Base-by-base conservation (phyloP, 2,113 vertebrate genomes). In the Paradoxurus hermaphroditus region DNA sequence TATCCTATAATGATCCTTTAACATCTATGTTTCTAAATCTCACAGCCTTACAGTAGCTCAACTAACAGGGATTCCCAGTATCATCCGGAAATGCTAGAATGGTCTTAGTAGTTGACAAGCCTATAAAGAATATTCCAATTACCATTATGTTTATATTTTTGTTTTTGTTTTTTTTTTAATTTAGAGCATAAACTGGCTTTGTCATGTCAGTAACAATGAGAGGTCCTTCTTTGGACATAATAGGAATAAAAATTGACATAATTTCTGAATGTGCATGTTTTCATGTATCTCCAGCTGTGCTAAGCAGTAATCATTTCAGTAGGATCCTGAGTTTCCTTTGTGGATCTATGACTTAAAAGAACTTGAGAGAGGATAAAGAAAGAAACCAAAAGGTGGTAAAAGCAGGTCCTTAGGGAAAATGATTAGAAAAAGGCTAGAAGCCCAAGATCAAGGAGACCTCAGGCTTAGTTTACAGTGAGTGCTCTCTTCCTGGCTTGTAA, bases 91-190 rank as follows among this genome's bases (percentile, higher is more conserved):
- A 86, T 70, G 85, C 44, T 14, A 18, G 62, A 84, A 51, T 18
- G 39, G 2, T 39, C 77, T 85, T 49, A 49, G 62, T 23, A 75
- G 44, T 46, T 59, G 39, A 65, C 2, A 19, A 77, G 44, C 84
- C n/a, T 90, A 7, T 92, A 81, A 92, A 94, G 21, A 95, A 34
- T 41, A 87, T 95, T 73, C 63, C 63, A 91, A 85, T 96, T 56
- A 75, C 4, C 90, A 23, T 1, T 65, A 86, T 83, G 41, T 63
- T 75, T 84, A 93, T 51, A 36, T 62, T 75, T 88, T 75, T 44
- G 56, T 44, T 75, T 79, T 68, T 85, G 62, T 72, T 41, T 73
- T 15, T 16, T 46, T 78, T 59, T 83, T 27, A 44, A 73, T 5
- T 94, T 78, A n/a, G 31, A 46, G 39, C 95, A 27, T 39, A 72